Base-by-base conservation (phyloP, 2,797 vertebrate species). In the Setipinna tenuifilis region DNA sequence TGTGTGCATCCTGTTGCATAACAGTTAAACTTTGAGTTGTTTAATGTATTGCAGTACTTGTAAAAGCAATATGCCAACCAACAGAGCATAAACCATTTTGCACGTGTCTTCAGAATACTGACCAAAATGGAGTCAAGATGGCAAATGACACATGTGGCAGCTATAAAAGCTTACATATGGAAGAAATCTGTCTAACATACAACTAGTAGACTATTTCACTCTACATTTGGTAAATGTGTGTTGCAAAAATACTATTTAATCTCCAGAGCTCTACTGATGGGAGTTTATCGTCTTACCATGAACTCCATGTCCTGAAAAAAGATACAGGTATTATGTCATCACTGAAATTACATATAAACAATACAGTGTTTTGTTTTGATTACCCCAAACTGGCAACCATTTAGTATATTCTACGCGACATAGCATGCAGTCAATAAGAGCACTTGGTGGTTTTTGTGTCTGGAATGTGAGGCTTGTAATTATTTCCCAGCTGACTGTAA, bases 401-500 rank as follows among this genome's bases (percentile, higher is more conserved):
- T 91, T 87, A 88, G 83, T 85, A 90, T 89, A 88, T 90, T 84
- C 86, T 82, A 83, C 23, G 86, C n/a, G 35, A 88, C 84, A 86
- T 90, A 25, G 85, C 89, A 92, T 91, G 89, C 90, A 88, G 90
- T 91, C 91, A 93, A 90, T 88, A 89, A 86, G 88, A 90, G 87
- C 89, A 28, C 89, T 90, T 89, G 85, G 88, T 23, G 86, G 88
- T 87, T 91, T 90, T 93, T 91, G 89, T 91, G 93, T 90, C 89
- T 90, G 90, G 89, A 95, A 94, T 93, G 93, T 87, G 81, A 90
- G 91, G 88, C 92, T 92, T 93, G 93, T 92, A 93, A 95, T 95
- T 95, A 95, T 94, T 93, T 92, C 91, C 90, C 92, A 94, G 94
- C 95, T 95, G 95, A 95, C 91, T 94, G 93, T 92, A 92, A 95